Evolutionary conservation across 2,797 vertebrate genomes (phyloP).

Genomic region (Allobates femoralis): DNA sequence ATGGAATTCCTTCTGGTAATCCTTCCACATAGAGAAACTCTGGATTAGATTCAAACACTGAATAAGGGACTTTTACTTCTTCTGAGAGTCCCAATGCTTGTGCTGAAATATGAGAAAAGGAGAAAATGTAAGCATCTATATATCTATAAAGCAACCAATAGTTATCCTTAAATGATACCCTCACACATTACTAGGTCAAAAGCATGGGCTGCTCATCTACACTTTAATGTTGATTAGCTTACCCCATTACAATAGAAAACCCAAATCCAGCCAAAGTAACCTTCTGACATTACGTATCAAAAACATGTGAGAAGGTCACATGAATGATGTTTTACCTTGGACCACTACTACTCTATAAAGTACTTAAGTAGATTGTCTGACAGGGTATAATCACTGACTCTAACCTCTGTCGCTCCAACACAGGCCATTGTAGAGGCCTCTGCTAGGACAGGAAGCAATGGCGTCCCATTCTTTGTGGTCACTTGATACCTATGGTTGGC

Average conservation of each 20-base stretch:
- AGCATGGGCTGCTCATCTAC: background rate
- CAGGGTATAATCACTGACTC: no score
- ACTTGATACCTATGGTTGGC: no score
- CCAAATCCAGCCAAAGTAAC: background rate
- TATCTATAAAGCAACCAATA: no score
- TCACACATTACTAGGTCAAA: background rate
- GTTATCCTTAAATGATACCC: no score
- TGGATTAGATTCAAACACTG: constrained; percentile 77
- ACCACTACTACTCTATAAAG: no score
- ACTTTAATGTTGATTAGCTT: background rate
- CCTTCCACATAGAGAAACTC: constrained; percentile 76
- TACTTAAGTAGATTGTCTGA: no score
- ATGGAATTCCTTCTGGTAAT: constrained; percentile 81
- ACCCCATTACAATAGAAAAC: background rate
- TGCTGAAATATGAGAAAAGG: constrained; percentile 67
- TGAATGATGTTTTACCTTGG: no score
- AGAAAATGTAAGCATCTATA: background rate
- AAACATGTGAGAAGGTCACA: background rate
- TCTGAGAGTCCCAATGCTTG: constrained; percentile 78
- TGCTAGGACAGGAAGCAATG: no score
- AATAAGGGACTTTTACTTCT: constrained; percentile 78
- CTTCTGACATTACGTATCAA: background rate
- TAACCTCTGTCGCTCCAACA: no score
- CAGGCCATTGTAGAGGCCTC: no score
- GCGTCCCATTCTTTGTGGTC: no score